Base-by-base conservation (phyloP, 2,113 vertebrate species). In the Benitochromis conjunctus region DNA sequence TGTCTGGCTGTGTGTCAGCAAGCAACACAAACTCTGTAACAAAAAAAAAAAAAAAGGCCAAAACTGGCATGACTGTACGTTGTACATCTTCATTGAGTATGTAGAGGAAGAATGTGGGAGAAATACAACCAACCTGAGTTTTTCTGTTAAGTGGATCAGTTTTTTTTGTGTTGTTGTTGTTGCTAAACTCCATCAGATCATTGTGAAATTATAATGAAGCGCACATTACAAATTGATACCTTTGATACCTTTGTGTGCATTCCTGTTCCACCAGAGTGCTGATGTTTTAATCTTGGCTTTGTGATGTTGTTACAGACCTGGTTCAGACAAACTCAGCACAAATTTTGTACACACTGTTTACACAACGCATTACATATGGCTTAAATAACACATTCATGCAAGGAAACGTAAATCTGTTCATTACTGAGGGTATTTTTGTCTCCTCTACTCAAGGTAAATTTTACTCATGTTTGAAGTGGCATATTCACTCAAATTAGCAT, bases 1-100 rank as follows among this genome's bases (percentile, higher is more conserved):
- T 93, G 92, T 93, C 90, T 90, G 57, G 71, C 88, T 90, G 86
- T 92, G 86, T 93, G 92, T 94, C 93, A 92, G 91, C 89, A 81
- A 91, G 90, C 91, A 90, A 86, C 89, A 92, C 84, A 89, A 92
- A 94, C 90, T 90, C 88, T 4, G 88, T 82, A 85, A 90, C 80
- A 55, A 82, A n/a, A 79, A 9, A 31, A 55, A n/a, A 43, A 38
- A 62, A 66, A 81, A 57, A 82, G 83, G 69, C 84, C 86, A 85
- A 81, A 81, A 83, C 82, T 81, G 87, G 76, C 90, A 88, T 85
- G 88, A 88, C 89, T 89, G 88, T 91, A 90, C 89, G 87, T 71
- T 86, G 76, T 85, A 94, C 90, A 87, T 93, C 91, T 93, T 93
- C 54, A 94, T 94, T 92, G 85, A 77, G 86, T 64, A 64, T 87